Evolutionary conservation across 2,888 invertebrate species (phyloP).

Genomic region (Drosophila mayaguana): DNA sequence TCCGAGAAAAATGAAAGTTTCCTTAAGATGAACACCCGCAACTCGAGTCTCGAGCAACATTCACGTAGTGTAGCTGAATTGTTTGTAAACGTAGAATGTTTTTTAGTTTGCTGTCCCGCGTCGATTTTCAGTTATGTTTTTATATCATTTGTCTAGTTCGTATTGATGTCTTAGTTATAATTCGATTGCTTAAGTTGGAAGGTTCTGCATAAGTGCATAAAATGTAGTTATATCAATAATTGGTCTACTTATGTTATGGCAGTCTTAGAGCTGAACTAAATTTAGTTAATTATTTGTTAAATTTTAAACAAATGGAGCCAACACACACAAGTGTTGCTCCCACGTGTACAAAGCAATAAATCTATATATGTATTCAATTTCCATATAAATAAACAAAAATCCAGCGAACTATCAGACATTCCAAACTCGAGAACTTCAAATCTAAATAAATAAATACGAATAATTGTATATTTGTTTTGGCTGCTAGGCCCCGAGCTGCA

Average conservation of each 20-base stretch:
- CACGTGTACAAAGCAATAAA: conserved; percentile 12
- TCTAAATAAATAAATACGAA: not conserved
- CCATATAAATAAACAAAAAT: not conserved
- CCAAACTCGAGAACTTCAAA: conserved; percentile 20
- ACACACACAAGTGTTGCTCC: not conserved
- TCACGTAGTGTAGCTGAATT: conserved; percentile 75
- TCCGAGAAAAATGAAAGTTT: conserved; percentile 47
- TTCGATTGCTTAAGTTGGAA: conserved; percentile 24
- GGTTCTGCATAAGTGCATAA: conserved; percentile 1
- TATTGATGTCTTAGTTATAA: conserved; percentile 21
- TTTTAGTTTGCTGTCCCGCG: not conserved
- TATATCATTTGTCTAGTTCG: conserved; percentile 16
- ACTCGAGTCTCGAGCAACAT: conserved; percentile 2
- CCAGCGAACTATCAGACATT: conserved; percentile 37
- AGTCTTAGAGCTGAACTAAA: conserved; percentile 10
- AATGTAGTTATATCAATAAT: conserved; percentile 4
- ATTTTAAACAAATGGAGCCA: not conserved
- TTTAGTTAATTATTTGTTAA: not conserved
- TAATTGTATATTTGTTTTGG: conserved; percentile 8
- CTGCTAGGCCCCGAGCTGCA: conserved; percentile 10
- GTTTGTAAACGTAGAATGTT: conserved; percentile 26
- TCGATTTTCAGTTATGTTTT: conserved; percentile 19
- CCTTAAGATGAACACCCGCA: conserved; percentile 39
- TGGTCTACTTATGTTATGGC: conserved; percentile 16
- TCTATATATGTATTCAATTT: conserved; percentile 15